Evolutionary conservation across 2,888 invertebrate species (phyloP).

Genomic region (Caenorhabditis plicata): DNA sequence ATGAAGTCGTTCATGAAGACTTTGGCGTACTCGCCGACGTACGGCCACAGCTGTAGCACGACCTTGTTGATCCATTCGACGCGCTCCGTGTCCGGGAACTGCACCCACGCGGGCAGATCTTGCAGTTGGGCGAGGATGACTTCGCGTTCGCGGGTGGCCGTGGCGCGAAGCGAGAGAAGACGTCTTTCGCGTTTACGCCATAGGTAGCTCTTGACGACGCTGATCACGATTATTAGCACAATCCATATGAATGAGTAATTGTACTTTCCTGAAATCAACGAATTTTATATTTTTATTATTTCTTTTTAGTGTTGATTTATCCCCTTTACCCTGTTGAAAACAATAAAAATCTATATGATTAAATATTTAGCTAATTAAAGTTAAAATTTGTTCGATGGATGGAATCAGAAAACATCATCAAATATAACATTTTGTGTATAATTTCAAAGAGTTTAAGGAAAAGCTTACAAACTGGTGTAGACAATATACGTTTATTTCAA

Average conservation of each 20-base stretch:
- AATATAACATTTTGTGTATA: too few relatives aligned
- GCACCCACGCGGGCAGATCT: constrained; percentile 66
- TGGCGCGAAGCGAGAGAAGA: constrained; percentile 42
- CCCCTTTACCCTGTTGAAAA: too few relatives aligned
- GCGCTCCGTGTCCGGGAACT: constrained; percentile 66
- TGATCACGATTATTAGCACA: constrained; percentile 52
- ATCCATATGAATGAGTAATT: constrained; percentile 54
- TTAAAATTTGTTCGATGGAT: too few relatives aligned
- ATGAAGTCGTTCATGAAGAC: constrained; percentile 81
- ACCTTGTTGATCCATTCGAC: constrained; percentile 67
- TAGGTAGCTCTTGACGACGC: constrained; percentile 57
- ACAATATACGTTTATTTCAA: too few relatives aligned
- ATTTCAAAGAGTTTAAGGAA: too few relatives aligned
- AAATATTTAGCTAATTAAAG: too few relatives aligned
- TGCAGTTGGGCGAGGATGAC: constrained; percentile 58
- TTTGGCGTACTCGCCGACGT: constrained; percentile 86
- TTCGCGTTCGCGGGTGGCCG: constrained; percentile 57
- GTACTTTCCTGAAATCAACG: constrained; percentile 18
- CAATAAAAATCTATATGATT: not conserved
- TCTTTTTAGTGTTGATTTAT: not conserved
- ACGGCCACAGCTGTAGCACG: constrained; percentile 78
- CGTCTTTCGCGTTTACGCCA: constrained; percentile 60
- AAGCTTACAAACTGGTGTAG: too few relatives aligned
- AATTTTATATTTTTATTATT: not conserved
- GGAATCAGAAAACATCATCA: too few relatives aligned